Evolutionary conservation across 2,113 vertebrate species (phyloP).

Genomic region (Melanocharis versteri): DNA sequence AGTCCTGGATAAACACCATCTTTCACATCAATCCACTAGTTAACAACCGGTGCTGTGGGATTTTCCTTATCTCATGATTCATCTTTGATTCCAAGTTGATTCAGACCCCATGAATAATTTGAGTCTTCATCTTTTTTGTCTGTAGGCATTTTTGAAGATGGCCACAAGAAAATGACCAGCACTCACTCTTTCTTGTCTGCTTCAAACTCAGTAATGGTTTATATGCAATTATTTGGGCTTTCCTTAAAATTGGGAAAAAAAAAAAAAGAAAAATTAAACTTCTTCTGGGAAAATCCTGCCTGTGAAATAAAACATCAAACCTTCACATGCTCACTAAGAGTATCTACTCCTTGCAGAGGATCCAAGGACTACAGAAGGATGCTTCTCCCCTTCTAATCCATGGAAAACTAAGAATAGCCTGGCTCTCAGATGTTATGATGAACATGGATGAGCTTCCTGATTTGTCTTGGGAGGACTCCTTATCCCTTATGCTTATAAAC

Average conservation of each 20-base stretch:
- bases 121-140: background rate
- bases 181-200: background rate
- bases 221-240: background rate
- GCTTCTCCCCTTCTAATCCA: background rate
- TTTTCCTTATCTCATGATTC: background rate
- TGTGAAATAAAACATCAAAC: background rate
- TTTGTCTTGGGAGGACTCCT: background rate
- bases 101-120: background rate
- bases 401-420: background rate
- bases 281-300: background rate
- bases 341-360: background rate
- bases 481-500: background rate
- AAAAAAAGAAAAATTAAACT: background rate
- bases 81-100: background rate
- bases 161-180: background rate
- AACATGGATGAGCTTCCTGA: background rate
- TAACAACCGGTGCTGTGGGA: background rate
- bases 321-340: background rate
- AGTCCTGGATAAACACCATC: background rate
- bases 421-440: rapidly evolving
- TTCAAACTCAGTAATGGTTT: background rate
- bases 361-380: background rate
- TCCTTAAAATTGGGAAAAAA: background rate
- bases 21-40: background rate
- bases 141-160: background rate